Conservation (phyloP, 2,797 vertebrate species). For the Eulemur coronatus region DNA sequence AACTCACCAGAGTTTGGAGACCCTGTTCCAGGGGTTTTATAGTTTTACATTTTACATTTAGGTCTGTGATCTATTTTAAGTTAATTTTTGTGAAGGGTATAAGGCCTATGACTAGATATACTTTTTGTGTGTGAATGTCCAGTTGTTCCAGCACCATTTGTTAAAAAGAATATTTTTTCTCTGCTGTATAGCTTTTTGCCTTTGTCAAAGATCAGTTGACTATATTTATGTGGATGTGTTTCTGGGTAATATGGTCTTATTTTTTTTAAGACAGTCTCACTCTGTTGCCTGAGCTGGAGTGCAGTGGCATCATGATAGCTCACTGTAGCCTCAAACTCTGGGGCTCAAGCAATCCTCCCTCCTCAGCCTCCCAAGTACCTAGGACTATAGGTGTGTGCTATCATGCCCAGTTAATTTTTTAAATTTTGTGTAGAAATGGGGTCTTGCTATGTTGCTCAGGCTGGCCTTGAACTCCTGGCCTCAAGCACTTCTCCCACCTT, state of each 20-base stretch:
- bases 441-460: neutral
- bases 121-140: neutral
- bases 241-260: neutral
- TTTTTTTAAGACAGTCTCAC: neutral
- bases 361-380: neutral
- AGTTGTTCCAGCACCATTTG: neutral
- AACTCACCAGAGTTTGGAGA: too few relatives aligned
- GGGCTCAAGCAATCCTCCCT: neutral
- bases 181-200: neutral
- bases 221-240: neutral
- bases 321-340: neutral
- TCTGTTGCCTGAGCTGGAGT: neutral
- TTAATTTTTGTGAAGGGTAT: neutral
- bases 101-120: neutral
- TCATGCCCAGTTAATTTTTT: neutral
- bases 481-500: neutral
- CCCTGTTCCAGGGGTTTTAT: neutral
- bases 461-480: neutral
- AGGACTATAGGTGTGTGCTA: neutral
- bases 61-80: neutral
- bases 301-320: neutral
- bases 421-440: neutral
- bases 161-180: neutral
- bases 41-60: neutral
- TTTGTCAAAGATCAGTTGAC: neutral